phyloP scores from a whole-genome alignment of 2,888 invertebrate species.

The Atethmia centrago region DNA sequence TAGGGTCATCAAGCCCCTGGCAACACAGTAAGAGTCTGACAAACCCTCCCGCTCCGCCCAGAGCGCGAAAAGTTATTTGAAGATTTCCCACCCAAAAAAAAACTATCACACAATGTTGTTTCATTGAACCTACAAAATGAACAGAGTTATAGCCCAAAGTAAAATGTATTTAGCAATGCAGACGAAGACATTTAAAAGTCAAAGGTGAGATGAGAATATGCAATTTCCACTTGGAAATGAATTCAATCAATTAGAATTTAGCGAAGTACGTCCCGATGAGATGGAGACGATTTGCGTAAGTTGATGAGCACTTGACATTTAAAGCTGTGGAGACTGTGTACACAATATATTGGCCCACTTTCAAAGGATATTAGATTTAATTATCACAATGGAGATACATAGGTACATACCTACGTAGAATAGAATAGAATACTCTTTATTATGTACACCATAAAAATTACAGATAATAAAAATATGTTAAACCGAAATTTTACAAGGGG shows the following conservation, averaged over 20 bases:
- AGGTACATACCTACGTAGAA: background rate
- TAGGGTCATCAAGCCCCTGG: too few relatives aligned
- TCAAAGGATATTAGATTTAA: constrained; percentile 1
- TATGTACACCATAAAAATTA: too few relatives aligned
- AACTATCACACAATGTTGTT: background rate
- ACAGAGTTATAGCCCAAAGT: background rate
- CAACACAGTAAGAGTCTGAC: too few relatives aligned
- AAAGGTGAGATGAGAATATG: constrained; percentile 35
- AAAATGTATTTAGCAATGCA: constrained; percentile 2
- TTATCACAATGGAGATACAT: background rate
- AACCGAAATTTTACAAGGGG: too few relatives aligned
- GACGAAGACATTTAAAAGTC: constrained; percentile 28
- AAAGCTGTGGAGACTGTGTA: constrained; percentile 6
- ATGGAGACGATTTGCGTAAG: constrained; percentile 41
- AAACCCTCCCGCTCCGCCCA: too few relatives aligned
- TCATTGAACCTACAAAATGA: background rate
- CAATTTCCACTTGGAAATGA: constrained; percentile 47
- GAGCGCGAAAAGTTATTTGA: too few relatives aligned
- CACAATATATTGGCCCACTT: constrained; percentile 31
- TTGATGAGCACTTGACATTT: constrained; percentile 52
- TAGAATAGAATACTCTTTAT: too few relatives aligned
- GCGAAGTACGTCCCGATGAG: constrained; percentile 21
- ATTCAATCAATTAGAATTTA: constrained; percentile 54
- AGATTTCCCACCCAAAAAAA: too few relatives aligned
- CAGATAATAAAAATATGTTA: too few relatives aligned